These are phyloP conservation scores for Festucalex cinctus DNA, from an alignment of 2,113 vertebrate genomes.

Conservation along the genomic window DNA sequence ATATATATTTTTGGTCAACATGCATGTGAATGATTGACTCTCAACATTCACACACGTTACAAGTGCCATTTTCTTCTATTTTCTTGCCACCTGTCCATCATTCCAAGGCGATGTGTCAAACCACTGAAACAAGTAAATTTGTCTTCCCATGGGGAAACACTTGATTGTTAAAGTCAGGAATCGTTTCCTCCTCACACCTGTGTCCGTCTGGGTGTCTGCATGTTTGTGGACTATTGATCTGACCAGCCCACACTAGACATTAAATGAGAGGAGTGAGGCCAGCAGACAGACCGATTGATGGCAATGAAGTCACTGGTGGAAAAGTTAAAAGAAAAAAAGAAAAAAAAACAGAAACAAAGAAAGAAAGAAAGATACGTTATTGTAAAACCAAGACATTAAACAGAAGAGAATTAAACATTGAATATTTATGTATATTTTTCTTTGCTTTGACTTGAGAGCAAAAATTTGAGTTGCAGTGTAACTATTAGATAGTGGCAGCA, in stretches of 20 bases:
- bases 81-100: background rate
- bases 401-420: too few relatives aligned
- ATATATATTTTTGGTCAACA: background rate
- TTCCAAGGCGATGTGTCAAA: background rate
- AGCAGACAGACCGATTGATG: conserved; percentile 47
- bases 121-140: background rate
- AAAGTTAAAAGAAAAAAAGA: background rate
- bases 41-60: background rate
- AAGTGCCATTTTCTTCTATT: background rate
- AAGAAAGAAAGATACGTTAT: background rate
- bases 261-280: conserved; percentile 53
- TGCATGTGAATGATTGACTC: background rate
- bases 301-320: conserved; percentile 35
- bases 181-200: background rate
- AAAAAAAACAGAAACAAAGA: background rate
- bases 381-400: too few relatives aligned
- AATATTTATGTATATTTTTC: too few relatives aligned
- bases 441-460: too few relatives aligned
- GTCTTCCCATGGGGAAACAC: background rate
- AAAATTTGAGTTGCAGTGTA: background rate
- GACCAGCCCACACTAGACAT: conserved; percentile 40
- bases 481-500: too few relatives aligned
- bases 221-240: conserved; percentile 54
- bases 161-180: background rate
- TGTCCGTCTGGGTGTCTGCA: conserved; percentile 37